Evolutionary conservation across 2,797 vertebrate genomes (phyloP).

Genomic region (Ficedula albicollis): DNA sequence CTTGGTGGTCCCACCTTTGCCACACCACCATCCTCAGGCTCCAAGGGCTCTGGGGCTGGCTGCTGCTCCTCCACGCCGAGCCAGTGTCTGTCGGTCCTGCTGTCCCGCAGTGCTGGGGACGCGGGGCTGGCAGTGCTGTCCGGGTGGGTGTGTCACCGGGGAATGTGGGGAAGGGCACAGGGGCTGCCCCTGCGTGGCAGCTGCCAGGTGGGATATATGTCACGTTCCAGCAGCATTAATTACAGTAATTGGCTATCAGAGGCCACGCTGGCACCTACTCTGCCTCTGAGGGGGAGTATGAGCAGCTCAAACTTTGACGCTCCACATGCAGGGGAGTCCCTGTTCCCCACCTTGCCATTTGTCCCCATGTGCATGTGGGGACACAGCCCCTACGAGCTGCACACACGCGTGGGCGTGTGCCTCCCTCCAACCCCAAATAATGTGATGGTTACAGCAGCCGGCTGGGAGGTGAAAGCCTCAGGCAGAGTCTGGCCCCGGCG

Average conservation of each 20-base stretch:
- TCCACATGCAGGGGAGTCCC: rapidly evolving
- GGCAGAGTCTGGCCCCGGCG: neutral
- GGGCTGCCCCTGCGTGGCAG: neutral
- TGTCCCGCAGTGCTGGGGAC: rapidly evolving
- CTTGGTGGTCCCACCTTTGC: rapidly evolving
- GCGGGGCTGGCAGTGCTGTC: rapidly evolving
- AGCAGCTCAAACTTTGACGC: neutral
- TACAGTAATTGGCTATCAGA: neutral
- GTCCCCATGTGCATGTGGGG: neutral
- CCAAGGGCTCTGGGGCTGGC: rapidly evolving
- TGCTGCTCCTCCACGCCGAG: rapidly evolving
- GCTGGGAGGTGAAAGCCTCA: neutral
- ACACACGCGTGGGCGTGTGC: neutral
- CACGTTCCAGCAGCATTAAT: constrained; percentile 23
- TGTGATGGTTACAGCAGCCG: neutral
- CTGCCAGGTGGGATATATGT: neutral
- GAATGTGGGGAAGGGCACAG: neutral
- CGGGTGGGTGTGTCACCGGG: rapidly evolving
- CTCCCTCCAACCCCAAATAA: neutral
- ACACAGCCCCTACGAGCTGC: rapidly evolving
- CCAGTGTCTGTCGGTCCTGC: rapidly evolving
- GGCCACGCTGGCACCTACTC: neutral
- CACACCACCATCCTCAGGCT: neutral
- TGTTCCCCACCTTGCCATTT: neutral
- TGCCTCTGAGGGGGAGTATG: neutral